These are phyloP conservation scores for Thryonomys swinderianus DNA, from an alignment of 2,113 vertebrate species.

Conservation along the genomic window DNA sequence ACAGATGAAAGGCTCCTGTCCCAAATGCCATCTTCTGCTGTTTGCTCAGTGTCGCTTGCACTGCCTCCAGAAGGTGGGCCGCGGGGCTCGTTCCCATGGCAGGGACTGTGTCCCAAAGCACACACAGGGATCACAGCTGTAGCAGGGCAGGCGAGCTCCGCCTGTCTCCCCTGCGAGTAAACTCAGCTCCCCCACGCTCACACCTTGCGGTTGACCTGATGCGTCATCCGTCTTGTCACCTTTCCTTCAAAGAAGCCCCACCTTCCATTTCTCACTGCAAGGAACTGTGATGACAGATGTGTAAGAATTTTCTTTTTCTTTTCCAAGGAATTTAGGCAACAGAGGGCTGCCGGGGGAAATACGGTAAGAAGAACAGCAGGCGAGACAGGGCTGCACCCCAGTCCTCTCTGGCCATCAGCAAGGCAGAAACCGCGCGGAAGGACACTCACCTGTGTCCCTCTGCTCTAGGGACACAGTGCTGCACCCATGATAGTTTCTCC, in stretches of 20 bases:
- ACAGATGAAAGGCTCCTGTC: constrained; percentile 66
- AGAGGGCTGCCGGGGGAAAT: background rate
- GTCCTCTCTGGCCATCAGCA: background rate
- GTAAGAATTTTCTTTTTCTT: constrained; percentile 64
- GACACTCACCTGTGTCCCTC: fast-evolving
- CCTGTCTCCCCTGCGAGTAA: background rate
- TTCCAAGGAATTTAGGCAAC: constrained; percentile 11
- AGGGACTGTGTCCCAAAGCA: background rate
- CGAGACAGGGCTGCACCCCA: background rate
- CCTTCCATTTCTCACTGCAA: constrained; percentile 54
- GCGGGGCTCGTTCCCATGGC: background rate
- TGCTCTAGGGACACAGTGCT: background rate
- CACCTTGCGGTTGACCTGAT: background rate
- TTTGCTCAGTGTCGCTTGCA: constrained; percentile 15
- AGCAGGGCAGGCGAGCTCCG: background rate
- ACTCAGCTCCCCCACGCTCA: background rate
- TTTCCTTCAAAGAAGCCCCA: constrained; percentile 51
- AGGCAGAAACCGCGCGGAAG: background rate
- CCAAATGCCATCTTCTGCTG: constrained; percentile 63
- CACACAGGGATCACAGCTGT: background rate
- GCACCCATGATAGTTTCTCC: background rate
- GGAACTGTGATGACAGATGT: constrained; percentile 65
- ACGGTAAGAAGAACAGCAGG: background rate
- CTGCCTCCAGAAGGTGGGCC: background rate
- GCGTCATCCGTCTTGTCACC: background rate